phyloP scores from a whole-genome alignment of 2,113 vertebrate genomes.

The Phaethornis superciliosus region DNA sequence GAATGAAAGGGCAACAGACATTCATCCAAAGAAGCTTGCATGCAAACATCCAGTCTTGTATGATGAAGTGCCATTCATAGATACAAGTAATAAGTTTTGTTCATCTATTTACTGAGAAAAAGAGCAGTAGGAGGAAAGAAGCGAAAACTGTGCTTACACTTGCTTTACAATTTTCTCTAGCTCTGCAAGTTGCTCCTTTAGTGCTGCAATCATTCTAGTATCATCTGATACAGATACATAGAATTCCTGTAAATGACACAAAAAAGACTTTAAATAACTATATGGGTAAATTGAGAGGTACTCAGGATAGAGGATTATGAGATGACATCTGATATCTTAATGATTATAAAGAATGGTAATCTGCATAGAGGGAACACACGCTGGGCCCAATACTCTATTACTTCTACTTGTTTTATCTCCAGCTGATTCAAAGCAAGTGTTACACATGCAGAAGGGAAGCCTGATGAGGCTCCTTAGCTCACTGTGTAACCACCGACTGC shows the following conservation, averaged over 20 bases:
- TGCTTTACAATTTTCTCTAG: slow-evolving; percentile 89
- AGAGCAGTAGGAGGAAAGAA: background rate
- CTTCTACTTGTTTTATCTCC: slow-evolving; percentile 46
- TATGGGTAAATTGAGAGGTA: background rate
- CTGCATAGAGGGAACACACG: slow-evolving; percentile 21
- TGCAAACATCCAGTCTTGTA: background rate
- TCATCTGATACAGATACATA: slow-evolving; percentile 91
- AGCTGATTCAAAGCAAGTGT: slow-evolving; percentile 43
- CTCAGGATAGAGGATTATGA: slow-evolving; percentile 27
- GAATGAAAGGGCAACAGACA: background rate
- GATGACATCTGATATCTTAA: slow-evolving; percentile 1
- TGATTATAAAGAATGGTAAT: slow-evolving; percentile 35
- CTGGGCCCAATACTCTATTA: slow-evolving; percentile 24
- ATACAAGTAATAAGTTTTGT: background rate
- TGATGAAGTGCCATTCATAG: background rate
- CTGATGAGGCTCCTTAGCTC: background rate
- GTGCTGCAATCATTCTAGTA: slow-evolving; percentile 82
- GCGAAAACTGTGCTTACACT: slow-evolving; percentile 81
- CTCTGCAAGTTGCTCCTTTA: slow-evolving; percentile 90
- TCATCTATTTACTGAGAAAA: background rate
- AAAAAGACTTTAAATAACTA: slow-evolving; percentile 67
- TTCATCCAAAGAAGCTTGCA: background rate
- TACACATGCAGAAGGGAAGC: slow-evolving; percentile 3
- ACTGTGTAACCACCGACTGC: background rate
- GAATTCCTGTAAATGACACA: slow-evolving; percentile 87